Evolutionary conservation across 2,888 invertebrate genomes (phyloP).

Genomic region (Entomobrya proxima): DNA sequence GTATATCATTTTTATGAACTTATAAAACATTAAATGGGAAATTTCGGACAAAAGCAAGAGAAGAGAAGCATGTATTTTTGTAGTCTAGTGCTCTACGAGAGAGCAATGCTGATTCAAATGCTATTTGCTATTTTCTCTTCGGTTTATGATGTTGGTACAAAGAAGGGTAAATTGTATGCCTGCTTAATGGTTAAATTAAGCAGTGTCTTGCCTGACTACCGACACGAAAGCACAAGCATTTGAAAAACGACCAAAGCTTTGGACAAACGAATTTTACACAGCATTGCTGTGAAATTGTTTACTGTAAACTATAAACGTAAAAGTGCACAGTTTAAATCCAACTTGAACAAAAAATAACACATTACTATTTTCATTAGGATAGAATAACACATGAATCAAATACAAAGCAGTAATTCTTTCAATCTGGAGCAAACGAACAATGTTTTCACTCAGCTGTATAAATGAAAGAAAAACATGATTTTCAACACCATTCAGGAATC

Average conservation of each 20-base stretch:
- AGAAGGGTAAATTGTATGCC: background rate
- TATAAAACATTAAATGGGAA: conserved; percentile 6
- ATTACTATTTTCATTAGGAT: background rate
- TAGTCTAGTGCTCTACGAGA: background rate
- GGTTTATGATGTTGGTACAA: background rate
- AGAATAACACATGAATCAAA: background rate
- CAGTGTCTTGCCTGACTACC: background rate
- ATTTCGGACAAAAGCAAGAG: conserved; percentile 1
- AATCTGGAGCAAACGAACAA: background rate
- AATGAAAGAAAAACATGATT: background rate
- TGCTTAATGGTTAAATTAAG: background rate
- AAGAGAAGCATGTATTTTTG: background rate
- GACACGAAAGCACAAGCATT: background rate
- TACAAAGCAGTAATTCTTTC: background rate
- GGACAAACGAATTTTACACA: no score
- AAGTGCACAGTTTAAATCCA: no score
- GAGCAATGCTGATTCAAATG: background rate
- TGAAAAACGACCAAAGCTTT: background rate
- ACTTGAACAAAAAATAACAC: background rate
- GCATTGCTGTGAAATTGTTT: no score
- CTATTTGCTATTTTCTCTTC: background rate
- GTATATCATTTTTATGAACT: conserved; percentile 39
- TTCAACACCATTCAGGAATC: conserved; percentile 1
- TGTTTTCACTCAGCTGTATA: background rate
- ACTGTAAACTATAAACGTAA: no score